A percentile compares a stretch with the other conserved stretches of the same genome.
Conservation (phyloP, 2,113 vertebrate genomes). For the Tauraco erythrolophus region DNA sequence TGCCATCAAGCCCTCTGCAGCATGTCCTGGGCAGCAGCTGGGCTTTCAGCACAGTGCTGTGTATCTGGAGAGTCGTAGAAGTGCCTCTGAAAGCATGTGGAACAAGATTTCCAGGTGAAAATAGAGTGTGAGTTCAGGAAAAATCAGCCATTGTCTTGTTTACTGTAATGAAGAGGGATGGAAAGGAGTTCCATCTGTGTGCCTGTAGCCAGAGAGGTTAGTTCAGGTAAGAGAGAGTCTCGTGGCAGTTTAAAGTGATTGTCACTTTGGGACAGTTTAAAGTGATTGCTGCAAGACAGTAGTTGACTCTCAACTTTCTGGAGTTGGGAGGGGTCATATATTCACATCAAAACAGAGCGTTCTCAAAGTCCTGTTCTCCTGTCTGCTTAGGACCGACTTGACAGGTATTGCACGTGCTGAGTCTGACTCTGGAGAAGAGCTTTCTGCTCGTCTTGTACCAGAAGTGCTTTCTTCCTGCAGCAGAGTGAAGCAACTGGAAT, state of each 20-base stretch:
- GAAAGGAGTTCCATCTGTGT: not conserved
- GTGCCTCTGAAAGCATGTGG: not conserved
- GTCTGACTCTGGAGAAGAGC: not conserved
- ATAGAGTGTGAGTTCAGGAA: not conserved
- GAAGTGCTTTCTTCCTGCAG: not conserved
- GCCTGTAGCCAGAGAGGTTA: not conserved
- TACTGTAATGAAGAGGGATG: not conserved
- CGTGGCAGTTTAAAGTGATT: too few relatives aligned
- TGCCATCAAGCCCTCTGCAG: not conserved
- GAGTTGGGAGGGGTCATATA: not conserved
- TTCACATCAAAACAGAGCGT: not conserved
- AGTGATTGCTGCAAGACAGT: not conserved
- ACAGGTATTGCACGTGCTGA: accelerated
- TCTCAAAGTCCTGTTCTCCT: not conserved
- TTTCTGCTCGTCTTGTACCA: not conserved
- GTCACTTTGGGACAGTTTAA: not conserved
- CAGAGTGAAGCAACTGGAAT: not conserved
- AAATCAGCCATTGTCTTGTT: not conserved
- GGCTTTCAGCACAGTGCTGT: not conserved
- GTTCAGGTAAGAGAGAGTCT: not conserved
- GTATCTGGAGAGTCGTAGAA: not conserved
- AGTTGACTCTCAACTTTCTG: not conserved
- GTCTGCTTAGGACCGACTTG: not conserved
- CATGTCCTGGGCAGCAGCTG: not conserved
- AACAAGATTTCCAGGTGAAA: not conserved